Conservation (phyloP, 2,888 invertebrate genomes). For the Thera britannica region DNA sequence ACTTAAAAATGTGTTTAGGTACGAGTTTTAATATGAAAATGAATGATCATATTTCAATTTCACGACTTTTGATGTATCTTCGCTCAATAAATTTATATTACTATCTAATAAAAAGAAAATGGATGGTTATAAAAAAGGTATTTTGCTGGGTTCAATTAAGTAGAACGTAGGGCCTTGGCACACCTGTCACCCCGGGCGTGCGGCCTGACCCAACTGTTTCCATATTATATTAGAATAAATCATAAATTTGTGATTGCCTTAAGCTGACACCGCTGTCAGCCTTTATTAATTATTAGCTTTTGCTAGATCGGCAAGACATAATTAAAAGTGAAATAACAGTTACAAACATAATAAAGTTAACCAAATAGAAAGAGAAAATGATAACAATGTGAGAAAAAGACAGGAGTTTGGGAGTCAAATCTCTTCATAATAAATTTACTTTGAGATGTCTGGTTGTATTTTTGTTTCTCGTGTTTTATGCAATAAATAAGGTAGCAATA, state of each 20-base stretch:
- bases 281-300: conserved; percentile 18
- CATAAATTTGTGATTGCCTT: conserved; percentile 34
- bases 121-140: conserved; percentile 34
- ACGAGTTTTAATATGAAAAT: too few relatives aligned
- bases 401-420: not conserved
- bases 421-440: too few relatives aligned
- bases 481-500: too few relatives aligned
- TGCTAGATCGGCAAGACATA: conserved; percentile 1
- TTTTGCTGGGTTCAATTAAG: conserved; percentile 47
- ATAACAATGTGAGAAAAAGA: too few relatives aligned
- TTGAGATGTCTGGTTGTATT: too few relatives aligned
- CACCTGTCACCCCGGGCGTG: conserved; percentile 11
- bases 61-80: conserved; percentile 32
- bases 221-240: conserved; percentile 32
- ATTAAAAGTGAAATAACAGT: conserved; percentile 6
- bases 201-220: conserved; percentile 24
- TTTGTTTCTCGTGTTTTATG: too few relatives aligned
- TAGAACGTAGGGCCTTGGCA: conserved; percentile 31
- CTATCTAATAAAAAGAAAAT: conserved; percentile 34
- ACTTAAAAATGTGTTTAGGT: too few relatives aligned
- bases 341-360: not conserved
- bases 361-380: too few relatives aligned
- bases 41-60: not conserved
- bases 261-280: conserved; percentile 7
- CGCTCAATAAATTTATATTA: conserved; percentile 39